These are phyloP conservation scores for Muricea muricata DNA, from an alignment of 92 coral and sea anemone genomes.

Conservation along the genomic window DNA sequence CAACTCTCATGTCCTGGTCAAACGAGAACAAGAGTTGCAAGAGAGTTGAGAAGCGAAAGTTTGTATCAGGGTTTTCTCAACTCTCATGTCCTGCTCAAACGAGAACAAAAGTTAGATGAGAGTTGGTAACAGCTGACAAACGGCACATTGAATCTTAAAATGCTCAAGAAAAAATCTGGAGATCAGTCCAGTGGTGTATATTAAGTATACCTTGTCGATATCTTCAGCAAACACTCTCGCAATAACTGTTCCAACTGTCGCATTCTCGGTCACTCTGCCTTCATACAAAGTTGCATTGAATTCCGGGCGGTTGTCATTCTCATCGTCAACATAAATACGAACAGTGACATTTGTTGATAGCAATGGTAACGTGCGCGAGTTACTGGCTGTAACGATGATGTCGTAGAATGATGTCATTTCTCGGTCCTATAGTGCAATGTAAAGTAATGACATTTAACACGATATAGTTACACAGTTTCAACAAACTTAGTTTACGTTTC, in stretches of 20 bases:
- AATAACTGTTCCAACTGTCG: constrained; percentile 75
- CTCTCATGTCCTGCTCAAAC: too few species aligned
- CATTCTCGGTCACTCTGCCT: constrained; percentile 78
- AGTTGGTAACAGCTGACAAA: too few species aligned
- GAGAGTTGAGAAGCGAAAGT: too few species aligned
- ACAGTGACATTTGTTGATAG: constrained; percentile 74
- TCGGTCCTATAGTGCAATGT: constrained; percentile 83
- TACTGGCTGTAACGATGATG: constrained; percentile 73
- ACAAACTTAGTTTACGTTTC: too few species aligned
- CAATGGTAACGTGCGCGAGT: constrained; percentile 75
- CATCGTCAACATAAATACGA: constrained; percentile 73
- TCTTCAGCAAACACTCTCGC: constrained; percentile 86
- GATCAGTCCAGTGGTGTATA: too few species aligned
- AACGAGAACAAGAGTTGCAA: too few species aligned
- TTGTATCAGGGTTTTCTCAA: too few species aligned
- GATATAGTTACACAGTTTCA: not conserved
- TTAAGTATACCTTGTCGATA: constrained; percentile 74
- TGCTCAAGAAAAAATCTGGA: too few species aligned
- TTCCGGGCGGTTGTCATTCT: constrained; percentile 82
- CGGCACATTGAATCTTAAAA: too few species aligned
- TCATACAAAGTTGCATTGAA: constrained; percentile 77
- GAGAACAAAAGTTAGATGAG: too few species aligned
- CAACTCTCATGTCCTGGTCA: too few species aligned
- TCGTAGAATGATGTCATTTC: constrained; percentile 68
- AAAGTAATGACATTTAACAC: not conserved